Evolutionary conservation across 2,113 vertebrate genomes (phyloP), one percentile per base, ranked within the genome.

Genomic region (Rhinogobius similis): DNA sequence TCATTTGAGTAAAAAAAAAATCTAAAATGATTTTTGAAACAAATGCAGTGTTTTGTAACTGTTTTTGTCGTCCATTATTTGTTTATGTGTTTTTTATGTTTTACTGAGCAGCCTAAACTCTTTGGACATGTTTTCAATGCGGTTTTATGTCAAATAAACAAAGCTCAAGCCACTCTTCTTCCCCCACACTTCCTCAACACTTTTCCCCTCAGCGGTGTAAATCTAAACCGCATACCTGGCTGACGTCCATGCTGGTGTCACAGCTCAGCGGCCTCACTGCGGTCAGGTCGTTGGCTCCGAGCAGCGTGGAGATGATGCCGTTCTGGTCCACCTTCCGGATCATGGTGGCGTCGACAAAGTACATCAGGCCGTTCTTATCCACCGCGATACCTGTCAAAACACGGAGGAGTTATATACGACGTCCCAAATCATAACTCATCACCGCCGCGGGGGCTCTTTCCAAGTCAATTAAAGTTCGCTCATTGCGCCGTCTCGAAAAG

Each of bases 271-370:
- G 98, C 55, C 98, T 93, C 48, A 98, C 94, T 5, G 98, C 94
- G 18, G 96, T 98, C 76, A 99, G 94, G 86, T 99, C 97, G 63
- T 98, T 99, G 87, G 97, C 98, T 56, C 98, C 98, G 78, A 99
- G 94, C 77, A 99, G 92, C 16, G 98, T 99, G 65, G 98, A 99
- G 92, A 99, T 99, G 82, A 98, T 97, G 84, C 97, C 98, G 0
- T 99, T 98, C 91, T 98, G 98, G 93, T 99, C 97, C 38, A 99
- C 98, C 89, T 99, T 99, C 56, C 98, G 95, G 85, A 99, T 98
- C 97, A 98, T 98, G 79, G 97, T 99, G 86, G 97, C 98, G 10
- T 99, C 98, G 69, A 99, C 98, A 75, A 99, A 99, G 90, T 98
- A 99, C 95, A 98, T 98, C 72, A 99, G 92, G 4, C 98, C 98